Conservation (phyloP, 1,140 invertebrate species). For the Drosophila lini region DNA sequence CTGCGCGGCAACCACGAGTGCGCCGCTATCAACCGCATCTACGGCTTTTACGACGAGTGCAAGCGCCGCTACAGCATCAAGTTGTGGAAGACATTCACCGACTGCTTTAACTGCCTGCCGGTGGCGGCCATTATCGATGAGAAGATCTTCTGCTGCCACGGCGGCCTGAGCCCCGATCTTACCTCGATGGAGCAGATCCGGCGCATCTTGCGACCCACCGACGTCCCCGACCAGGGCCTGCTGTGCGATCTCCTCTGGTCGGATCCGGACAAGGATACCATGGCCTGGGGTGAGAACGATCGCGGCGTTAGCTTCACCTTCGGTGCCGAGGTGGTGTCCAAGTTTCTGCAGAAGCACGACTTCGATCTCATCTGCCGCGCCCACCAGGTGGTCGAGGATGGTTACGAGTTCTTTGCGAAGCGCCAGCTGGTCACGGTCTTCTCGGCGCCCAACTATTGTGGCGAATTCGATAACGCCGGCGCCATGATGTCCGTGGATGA, state of each 20-base stretch:
- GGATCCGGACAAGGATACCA: constrained; percentile 13
- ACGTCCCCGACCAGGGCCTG: constrained; percentile 2
- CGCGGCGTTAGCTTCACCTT: constrained; percentile 14
- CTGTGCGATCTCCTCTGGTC: constrained; percentile 6
- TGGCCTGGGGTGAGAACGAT: constrained; percentile 14
- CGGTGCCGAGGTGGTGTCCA: constrained; percentile 11
- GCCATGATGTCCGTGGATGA: constrained; percentile 17
- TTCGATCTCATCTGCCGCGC: constrained; percentile 8
- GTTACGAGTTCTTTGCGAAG: constrained; percentile 8
- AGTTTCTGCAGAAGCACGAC: constrained; percentile 13
- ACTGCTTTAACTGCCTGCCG: constrained; percentile 12
- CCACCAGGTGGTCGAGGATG: constrained; percentile 11
- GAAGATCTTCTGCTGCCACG: constrained; percentile 15
- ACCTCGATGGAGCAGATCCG: constrained; percentile 10
- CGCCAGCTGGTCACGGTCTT: constrained; percentile 9
- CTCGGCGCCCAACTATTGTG: constrained; percentile 9
- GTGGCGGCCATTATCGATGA: constrained; percentile 13
- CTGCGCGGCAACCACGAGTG: constrained; percentile 11
- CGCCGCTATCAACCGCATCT: constrained; percentile 11
- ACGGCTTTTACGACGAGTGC: constrained; percentile 10
- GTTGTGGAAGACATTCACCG: constrained; percentile 11
- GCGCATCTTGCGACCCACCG: neutral
- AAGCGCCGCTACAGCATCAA: constrained; percentile 11
- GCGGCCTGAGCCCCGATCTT: constrained; percentile 2
- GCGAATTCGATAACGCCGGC: constrained; percentile 7